Conservation (phyloP, 2,888 invertebrate genomes). For the Coelopa pilipes region DNA sequence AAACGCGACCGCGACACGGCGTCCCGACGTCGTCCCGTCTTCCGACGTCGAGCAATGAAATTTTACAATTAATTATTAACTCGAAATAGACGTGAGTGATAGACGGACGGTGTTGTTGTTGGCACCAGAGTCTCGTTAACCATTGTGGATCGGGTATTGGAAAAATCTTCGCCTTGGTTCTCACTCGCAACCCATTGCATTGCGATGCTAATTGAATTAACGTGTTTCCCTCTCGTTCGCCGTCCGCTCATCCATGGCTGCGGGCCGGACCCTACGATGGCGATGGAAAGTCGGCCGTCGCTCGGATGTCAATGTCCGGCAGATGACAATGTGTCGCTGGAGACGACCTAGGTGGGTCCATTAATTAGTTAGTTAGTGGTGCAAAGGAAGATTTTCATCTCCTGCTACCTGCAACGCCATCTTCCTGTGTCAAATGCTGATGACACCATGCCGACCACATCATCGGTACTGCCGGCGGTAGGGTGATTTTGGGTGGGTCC, state of each 20-base stretch:
- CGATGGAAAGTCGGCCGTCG: background rate
- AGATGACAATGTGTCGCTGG: too few species aligned
- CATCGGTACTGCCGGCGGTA: too few species aligned
- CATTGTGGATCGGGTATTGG: constrained; percentile 25
- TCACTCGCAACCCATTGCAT: constrained; percentile 34
- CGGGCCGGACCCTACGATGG: constrained; percentile 11
- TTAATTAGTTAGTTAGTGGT: too few species aligned
- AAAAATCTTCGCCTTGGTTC: constrained; percentile 27
- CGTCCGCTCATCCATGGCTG: background rate
- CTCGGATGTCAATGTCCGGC: background rate
- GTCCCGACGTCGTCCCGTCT: constrained; percentile 7
- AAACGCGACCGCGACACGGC: background rate
- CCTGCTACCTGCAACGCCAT: too few species aligned
- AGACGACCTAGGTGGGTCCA: too few species aligned
- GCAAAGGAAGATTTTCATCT: too few species aligned
- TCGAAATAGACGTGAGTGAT: constrained; percentile 38
- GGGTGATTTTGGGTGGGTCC: too few species aligned
- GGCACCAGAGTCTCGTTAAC: constrained; percentile 21
- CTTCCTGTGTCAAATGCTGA: too few species aligned
- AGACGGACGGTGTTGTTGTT: constrained; percentile 26
- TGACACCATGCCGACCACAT: too few species aligned
- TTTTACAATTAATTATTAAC: constrained; percentile 43
- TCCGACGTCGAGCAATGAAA: constrained; percentile 38
- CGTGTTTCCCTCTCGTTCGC: constrained; percentile 37
- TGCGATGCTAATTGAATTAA: constrained; percentile 56